phyloP scores from a whole-genome alignment of 2,113 vertebrate genomes.

The Xenopus borealis region DNA sequence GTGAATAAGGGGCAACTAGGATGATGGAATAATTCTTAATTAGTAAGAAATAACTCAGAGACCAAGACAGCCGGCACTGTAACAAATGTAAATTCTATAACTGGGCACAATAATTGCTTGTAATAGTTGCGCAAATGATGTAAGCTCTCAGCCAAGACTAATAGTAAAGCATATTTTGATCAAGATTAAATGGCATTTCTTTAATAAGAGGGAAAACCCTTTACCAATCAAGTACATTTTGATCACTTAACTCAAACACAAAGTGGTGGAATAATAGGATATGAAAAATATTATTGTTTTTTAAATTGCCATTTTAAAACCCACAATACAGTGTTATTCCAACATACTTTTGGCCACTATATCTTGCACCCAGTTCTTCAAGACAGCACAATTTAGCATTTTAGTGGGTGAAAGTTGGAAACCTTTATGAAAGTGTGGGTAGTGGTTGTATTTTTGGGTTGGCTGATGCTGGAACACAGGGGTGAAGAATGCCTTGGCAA shows the following conservation, averaged over 20 bases:
- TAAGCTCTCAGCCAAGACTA: slow-evolving; percentile 41
- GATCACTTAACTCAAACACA: neutral
- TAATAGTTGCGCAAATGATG: slow-evolving; percentile 40
- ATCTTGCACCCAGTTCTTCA: too few relatives aligned
- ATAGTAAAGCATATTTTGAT: slow-evolving; percentile 32
- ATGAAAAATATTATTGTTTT: neutral
- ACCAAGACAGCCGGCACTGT: slow-evolving; percentile 20
- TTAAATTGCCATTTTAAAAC: too few relatives aligned
- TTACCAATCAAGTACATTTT: slow-evolving; percentile 1
- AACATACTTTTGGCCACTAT: too few relatives aligned
- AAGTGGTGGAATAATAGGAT: slow-evolving; percentile 4
- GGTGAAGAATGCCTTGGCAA: too few relatives aligned
- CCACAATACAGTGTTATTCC: too few relatives aligned
- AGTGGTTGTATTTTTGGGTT: too few relatives aligned
- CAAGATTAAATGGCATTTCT: slow-evolving; percentile 23
- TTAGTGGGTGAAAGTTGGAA: too few relatives aligned
- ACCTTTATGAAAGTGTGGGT: too few relatives aligned
- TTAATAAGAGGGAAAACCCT: neutral
- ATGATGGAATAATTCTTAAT: slow-evolving; percentile 15
- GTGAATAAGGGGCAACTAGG: slow-evolving; percentile 11
- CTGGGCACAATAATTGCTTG: slow-evolving; percentile 45
- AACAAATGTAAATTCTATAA: slow-evolving; percentile 42
- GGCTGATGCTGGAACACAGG: too few relatives aligned
- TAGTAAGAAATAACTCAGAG: slow-evolving; percentile 32
- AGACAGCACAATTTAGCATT: too few relatives aligned